Base-by-base conservation (phyloP, 2,888 invertebrate species). In the Nymphalis urticae region DNA sequence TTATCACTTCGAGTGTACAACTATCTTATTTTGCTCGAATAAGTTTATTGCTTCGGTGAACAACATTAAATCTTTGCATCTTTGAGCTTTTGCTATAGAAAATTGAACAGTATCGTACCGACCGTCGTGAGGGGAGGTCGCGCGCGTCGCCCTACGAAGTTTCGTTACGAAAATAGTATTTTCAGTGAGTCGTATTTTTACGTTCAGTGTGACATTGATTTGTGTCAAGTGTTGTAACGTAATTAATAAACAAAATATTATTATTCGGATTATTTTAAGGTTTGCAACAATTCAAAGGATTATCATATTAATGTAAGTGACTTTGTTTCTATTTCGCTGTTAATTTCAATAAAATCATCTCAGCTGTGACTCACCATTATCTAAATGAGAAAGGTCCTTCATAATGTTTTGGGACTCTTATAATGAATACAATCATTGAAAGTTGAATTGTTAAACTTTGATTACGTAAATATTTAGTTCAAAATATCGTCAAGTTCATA, bases 1-100 rank as follows among this genome's bases (percentile, higher is more conserved):
- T 27, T 36, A 77, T 80, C 73, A 80, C 77, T 80, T 81, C 76
- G 80, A 82, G 82, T 85, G 83, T 83, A 85, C 82, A 77, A 79
- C 82, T 82, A 82, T 85, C 80, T 85, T 83, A 83, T 85, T 83
- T 83, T 82, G 82, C 82, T 81, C 80, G 81, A 82, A 82, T 82
- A 83, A 84, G 76, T 85, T 84, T 80, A 77, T 76, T 82, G 84
- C 83, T 84, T 83, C 79, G 79, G 77, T 85, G 84, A 82, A 82
- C 82, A 72, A 73, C 76, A 80, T 77, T 68, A 78, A 82, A 80
- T 84, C 84, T 83, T 85, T 77, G 82, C 80, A 80, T 78, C 74
- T 76, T 67, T 24, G 24, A 27, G 60, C 24, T 68, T 42, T 74
- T 80, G 78, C 79, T 73, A 70, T 68, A 71, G 75, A 73, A 74